Evolutionary conservation across 2,888 invertebrate species (phyloP).

Genomic region (Cephus spinipes): DNA sequence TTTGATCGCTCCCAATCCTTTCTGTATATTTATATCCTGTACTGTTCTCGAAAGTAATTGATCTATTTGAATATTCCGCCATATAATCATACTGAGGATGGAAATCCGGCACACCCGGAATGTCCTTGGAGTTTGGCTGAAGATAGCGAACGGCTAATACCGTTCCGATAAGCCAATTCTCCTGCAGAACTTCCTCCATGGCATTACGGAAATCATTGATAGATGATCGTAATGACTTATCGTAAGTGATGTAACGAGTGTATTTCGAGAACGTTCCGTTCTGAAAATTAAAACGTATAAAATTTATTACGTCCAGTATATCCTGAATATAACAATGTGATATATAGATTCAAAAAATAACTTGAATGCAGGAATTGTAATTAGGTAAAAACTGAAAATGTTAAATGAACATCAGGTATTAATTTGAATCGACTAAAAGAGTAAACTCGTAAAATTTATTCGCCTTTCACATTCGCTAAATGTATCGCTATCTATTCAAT

Average conservation of each 20-base stretch:
- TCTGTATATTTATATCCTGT: slow-evolving; percentile 13
- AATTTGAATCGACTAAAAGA: too few species aligned
- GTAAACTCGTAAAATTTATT: too few species aligned
- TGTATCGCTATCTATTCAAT: neutral
- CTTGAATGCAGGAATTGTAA: neutral
- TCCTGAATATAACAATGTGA: neutral
- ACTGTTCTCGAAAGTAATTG: slow-evolving; percentile 10
- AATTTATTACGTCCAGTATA: neutral
- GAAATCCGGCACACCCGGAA: slow-evolving; percentile 20
- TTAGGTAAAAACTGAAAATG: too few species aligned
- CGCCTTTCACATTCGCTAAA: too few species aligned
- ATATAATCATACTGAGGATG: slow-evolving; percentile 11
- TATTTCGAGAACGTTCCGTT: neutral
- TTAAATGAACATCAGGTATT: too few species aligned
- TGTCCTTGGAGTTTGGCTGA: slow-evolving; percentile 13
- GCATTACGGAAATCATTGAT: slow-evolving; percentile 5
- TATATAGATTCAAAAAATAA: neutral
- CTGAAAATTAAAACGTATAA: neutral
- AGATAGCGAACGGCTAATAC: slow-evolving; percentile 14
- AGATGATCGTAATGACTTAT: neutral
- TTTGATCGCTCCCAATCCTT: neutral
- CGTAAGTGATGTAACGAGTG: slow-evolving; percentile 16
- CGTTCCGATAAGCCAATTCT: slow-evolving; percentile 17
- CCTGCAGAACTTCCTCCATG: slow-evolving; percentile 5
- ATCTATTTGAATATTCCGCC: neutral